phyloP scores from a whole-genome alignment of 2,888 invertebrate genomes.

The Eucriotettix oculatus region DNA sequence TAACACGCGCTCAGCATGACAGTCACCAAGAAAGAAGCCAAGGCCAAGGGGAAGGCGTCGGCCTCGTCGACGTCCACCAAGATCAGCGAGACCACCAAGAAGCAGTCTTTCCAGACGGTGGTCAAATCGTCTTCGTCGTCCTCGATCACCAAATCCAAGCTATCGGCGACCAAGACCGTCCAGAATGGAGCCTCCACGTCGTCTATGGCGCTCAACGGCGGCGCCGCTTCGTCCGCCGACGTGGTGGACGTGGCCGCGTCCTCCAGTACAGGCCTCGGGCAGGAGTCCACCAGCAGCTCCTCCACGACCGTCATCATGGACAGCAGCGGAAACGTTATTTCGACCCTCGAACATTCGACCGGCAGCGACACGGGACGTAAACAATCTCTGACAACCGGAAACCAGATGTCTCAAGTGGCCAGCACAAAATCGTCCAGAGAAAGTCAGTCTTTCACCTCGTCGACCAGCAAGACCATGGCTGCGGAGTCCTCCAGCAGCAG shows the following conservation, averaged over 20 bases:
- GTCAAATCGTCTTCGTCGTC: slow-evolving; percentile 7
- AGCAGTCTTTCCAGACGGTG: slow-evolving; percentile 8
- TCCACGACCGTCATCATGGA: too few species aligned
- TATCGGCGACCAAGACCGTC: neutral
- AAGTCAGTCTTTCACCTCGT: too few species aligned
- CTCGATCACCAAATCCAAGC: neutral
- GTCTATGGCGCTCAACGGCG: too few species aligned
- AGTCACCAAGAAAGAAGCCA: slow-evolving; percentile 7
- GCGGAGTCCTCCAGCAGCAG: neutral
- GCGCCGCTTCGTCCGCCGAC: too few species aligned
- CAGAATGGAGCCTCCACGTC: neutral
- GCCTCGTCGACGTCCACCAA: slow-evolving; percentile 2
- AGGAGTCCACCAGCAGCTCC: neutral
- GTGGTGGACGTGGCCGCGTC: neutral
- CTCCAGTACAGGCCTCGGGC: neutral
- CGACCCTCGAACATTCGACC: too few species aligned
- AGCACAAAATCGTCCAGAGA: too few species aligned
- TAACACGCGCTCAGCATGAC: slow-evolving; percentile 6
- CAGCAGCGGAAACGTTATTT: too few species aligned
- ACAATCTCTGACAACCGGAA: too few species aligned
- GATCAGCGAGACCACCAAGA: slow-evolving; percentile 5
- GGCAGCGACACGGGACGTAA: too few species aligned
- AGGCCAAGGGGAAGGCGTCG: neutral
- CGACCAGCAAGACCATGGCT: neutral
- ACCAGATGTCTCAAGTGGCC: too few species aligned